Percentiles rank a stretch among this genome's conserved stretches.
phyloP scores from a whole-genome alignment of 2,797 vertebrate species.

The Artibeus jamaicensis region DNA sequence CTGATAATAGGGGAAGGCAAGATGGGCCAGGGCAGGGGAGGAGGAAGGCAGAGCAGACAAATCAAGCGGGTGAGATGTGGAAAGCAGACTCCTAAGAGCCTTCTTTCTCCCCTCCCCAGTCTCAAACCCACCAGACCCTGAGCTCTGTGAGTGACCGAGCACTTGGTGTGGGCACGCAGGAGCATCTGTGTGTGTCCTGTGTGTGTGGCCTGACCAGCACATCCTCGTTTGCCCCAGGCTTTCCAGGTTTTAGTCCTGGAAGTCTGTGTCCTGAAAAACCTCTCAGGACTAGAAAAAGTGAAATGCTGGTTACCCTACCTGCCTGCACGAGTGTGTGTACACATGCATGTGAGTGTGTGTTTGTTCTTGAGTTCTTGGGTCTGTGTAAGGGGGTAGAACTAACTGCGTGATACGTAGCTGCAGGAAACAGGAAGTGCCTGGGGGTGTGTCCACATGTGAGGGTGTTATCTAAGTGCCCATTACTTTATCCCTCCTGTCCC shows the following conservation, averaged over 20 bases:
- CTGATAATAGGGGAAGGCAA: background rate
- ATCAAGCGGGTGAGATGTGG: background rate
- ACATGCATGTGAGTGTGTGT: background rate
- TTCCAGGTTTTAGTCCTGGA: background rate
- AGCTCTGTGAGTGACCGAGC: background rate
- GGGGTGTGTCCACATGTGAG: background rate
- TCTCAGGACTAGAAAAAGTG: background rate
- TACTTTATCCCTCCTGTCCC: background rate
- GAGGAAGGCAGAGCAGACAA: constrained; percentile 66
- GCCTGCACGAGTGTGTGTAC: background rate
- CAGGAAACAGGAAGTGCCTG: background rate
- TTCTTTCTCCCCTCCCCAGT: background rate
- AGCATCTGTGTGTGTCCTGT: background rate
- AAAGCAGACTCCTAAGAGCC: background rate
- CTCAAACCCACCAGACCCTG: background rate
- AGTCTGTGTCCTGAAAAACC: background rate
- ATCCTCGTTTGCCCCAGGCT: background rate
- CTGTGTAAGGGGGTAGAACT: background rate
- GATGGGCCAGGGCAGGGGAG: constrained; percentile 1
- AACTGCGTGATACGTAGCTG: background rate
- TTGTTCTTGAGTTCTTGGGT: background rate
- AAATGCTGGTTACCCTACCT: background rate
- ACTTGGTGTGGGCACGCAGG: no score
- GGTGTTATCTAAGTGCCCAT: background rate
- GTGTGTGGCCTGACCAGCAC: background rate